Conservation (phyloP, 2,888 invertebrate genomes). For the Lithophane socia region DNA sequence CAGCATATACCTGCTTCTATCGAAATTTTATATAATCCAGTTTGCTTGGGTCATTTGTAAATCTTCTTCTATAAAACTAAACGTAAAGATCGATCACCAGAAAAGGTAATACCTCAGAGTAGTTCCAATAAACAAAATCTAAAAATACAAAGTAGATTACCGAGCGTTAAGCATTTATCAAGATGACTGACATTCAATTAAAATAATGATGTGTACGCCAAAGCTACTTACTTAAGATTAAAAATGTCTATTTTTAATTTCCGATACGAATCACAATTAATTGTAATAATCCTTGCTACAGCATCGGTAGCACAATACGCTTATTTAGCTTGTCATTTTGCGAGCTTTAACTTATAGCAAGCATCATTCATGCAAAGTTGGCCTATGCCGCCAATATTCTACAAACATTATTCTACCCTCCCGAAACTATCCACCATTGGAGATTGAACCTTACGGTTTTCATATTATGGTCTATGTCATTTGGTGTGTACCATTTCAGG, state of each 20-base stretch:
- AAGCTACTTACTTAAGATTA: conserved; percentile 41
- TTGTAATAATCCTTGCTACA: conserved; percentile 58
- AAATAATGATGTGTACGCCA: conserved; percentile 35
- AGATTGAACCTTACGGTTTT: conserved; percentile 50
- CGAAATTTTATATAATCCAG: too few species aligned
- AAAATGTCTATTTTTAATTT: conserved; percentile 55
- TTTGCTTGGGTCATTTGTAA: too few species aligned
- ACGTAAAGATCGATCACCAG: background rate
- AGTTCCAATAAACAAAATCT: background rate
- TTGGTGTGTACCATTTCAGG: conserved; percentile 9
- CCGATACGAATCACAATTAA: conserved; percentile 65
- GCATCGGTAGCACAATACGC: conserved; percentile 78
- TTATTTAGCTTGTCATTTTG: conserved; percentile 81
- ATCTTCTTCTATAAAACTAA: background rate
- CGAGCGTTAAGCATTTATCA: conserved; percentile 39
- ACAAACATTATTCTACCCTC: conserved; percentile 47
- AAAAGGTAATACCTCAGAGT: background rate
- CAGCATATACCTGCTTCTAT: too few species aligned
- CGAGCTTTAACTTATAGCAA: conserved; percentile 77
- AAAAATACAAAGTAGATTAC: conserved; percentile 19
- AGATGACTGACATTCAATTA: conserved; percentile 51
- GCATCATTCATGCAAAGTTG: conserved; percentile 78
- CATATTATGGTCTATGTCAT: conserved; percentile 24
- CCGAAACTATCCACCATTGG: conserved; percentile 19
- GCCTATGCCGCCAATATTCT: conserved; percentile 68